phyloP scores from a whole-genome alignment of 2,113 vertebrate genomes.

The Melierax canorus region DNA sequence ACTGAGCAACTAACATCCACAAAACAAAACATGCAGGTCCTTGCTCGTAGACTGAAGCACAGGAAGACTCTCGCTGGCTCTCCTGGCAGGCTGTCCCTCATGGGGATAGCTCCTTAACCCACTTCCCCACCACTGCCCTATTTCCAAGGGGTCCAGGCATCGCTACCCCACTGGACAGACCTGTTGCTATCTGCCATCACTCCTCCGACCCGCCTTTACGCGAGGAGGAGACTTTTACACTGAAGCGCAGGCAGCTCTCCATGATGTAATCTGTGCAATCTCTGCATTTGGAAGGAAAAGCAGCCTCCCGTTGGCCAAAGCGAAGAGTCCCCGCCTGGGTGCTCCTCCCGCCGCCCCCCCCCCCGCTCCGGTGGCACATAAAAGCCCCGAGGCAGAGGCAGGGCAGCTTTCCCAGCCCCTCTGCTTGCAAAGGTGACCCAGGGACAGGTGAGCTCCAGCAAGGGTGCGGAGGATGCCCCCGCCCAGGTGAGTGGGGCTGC shows the following conservation, averaged over 20 bases:
- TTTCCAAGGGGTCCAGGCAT: neutral
- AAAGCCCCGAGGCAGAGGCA: slow-evolving; percentile 40
- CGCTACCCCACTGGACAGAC: neutral
- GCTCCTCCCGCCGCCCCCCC: slow-evolving; percentile 51
- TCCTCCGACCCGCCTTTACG: neutral
- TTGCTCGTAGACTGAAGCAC: neutral
- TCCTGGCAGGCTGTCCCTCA: neutral
- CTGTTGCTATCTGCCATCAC: neutral
- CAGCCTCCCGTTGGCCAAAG: slow-evolving; percentile 56
- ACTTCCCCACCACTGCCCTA: neutral
- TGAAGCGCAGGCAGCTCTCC: slow-evolving; percentile 59
- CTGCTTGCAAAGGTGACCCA: neutral
- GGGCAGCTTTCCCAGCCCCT: slow-evolving; percentile 8
- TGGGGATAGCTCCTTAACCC: neutral
- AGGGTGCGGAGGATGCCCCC: neutral
- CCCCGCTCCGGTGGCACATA: slow-evolving; percentile 22
- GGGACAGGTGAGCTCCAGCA: slow-evolving; percentile 47
- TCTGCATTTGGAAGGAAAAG: neutral
- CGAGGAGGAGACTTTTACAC: slow-evolving; percentile 55
- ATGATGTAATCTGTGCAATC: slow-evolving; percentile 76
- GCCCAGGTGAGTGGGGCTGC: no score
- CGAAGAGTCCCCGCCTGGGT: slow-evolving; percentile 14
- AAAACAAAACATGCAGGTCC: neutral
- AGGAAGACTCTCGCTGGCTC: neutral
- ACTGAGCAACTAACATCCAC: neutral